phyloP scores from a whole-genome alignment of 2,888 invertebrate species.

The Hemistola chrysoprasaria region DNA sequence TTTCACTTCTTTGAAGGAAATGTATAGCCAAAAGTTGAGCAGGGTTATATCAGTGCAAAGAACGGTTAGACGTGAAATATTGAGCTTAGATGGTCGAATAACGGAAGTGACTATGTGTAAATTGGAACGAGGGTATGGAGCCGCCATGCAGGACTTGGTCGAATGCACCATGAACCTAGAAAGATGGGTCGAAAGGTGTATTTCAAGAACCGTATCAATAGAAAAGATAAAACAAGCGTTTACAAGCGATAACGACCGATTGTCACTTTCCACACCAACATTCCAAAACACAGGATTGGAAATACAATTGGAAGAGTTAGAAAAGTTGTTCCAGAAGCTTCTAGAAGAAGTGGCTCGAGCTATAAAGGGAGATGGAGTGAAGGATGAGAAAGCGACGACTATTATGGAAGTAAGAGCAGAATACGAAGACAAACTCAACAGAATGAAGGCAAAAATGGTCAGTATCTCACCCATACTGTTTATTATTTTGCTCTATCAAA shows the following conservation, averaged over 20 bases:
- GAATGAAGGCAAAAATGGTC: slow-evolving; percentile 92
- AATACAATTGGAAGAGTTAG: slow-evolving; percentile 65
- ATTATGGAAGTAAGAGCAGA: slow-evolving; percentile 83
- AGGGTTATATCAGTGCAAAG: slow-evolving; percentile 62
- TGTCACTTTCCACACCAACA: slow-evolving; percentile 44
- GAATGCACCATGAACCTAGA: slow-evolving; percentile 66
- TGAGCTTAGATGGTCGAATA: slow-evolving; percentile 55
- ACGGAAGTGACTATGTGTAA: slow-evolving; percentile 54
- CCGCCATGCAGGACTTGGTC: slow-evolving; percentile 64
- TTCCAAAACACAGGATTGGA: slow-evolving; percentile 65
- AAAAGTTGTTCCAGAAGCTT: slow-evolving; percentile 65
- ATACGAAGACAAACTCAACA: slow-evolving; percentile 88
- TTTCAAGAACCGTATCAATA: slow-evolving; percentile 54
- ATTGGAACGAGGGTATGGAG: slow-evolving; percentile 64
- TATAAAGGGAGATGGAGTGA: slow-evolving; percentile 49
- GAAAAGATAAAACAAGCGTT: slow-evolving; percentile 70
- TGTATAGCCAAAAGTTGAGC: slow-evolving; percentile 65
- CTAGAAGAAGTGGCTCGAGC: slow-evolving; percentile 58
- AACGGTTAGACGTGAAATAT: slow-evolving; percentile 65
- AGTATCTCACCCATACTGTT: slow-evolving; percentile 77
- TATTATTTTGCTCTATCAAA: slow-evolving; percentile 72
- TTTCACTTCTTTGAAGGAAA: slow-evolving; percentile 60
- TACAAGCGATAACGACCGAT: slow-evolving; percentile 50
- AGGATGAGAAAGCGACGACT: slow-evolving; percentile 51
- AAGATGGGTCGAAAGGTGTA: slow-evolving; percentile 66